A percentile compares a stretch with the other conserved stretches of the same genome.
Conservation (phyloP, 2,888 invertebrate species). For the Tortricodes alternella region DNA sequence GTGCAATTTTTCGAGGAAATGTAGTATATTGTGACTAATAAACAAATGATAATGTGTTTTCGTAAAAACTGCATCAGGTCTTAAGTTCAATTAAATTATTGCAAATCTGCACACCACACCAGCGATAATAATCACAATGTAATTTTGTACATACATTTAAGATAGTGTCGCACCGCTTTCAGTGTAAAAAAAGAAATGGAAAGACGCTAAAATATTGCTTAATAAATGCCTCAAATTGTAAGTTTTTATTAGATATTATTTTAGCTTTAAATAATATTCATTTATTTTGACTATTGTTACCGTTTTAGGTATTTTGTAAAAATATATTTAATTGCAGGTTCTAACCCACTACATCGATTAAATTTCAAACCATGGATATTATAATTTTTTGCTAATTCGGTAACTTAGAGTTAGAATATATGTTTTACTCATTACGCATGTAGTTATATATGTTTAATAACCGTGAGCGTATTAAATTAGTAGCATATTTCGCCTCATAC, state of each 20-base stretch:
- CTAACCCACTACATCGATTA: too few relatives aligned
- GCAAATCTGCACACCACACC: slow-evolving; percentile 72
- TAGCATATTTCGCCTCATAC: neutral
- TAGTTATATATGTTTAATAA: too few relatives aligned
- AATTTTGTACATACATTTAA: slow-evolving; percentile 67
- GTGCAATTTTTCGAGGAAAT: neutral
- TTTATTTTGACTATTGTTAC: neutral
- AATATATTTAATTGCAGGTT: neutral
- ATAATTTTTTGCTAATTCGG: too few relatives aligned
- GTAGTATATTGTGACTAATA: slow-evolving; percentile 10
- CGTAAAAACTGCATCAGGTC: slow-evolving; percentile 69
- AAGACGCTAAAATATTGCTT: slow-evolving; percentile 38
- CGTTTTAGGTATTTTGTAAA: too few relatives aligned
- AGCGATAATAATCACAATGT: slow-evolving; percentile 75
- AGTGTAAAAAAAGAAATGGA: slow-evolving; percentile 41
- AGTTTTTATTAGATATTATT: slow-evolving; percentile 4
- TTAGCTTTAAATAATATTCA: neutral
- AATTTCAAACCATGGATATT: too few relatives aligned
- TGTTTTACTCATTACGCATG: too few relatives aligned
- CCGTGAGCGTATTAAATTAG: too few relatives aligned
- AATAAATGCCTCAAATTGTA: slow-evolving; percentile 40
- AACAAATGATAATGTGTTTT: slow-evolving; percentile 50
- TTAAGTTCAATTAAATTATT: slow-evolving; percentile 66
- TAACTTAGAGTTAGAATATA: too few relatives aligned
- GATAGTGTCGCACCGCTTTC: slow-evolving; percentile 71